Conservation (phyloP, 2,113 vertebrate species). For the Eretmochelys imbricata region DNA sequence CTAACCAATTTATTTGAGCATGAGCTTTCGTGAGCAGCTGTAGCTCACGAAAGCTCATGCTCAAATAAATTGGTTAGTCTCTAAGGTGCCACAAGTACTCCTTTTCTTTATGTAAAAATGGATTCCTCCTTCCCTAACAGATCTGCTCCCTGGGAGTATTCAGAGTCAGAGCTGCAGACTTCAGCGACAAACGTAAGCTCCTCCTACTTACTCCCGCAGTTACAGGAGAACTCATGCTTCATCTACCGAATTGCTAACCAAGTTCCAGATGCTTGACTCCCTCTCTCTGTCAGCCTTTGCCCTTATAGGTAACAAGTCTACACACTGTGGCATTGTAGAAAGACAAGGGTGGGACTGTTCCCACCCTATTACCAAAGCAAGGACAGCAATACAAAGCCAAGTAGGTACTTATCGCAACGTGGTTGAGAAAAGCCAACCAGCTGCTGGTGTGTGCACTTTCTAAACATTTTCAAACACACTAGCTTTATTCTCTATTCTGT, state of each 20-base stretch:
- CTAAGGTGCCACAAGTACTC: no score
- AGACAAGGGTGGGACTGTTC: neutral
- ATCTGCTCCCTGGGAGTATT: neutral
- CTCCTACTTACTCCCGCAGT: neutral
- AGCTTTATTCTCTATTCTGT: neutral
- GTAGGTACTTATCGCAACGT: neutral
- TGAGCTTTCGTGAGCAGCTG: no score
- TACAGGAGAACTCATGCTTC: neutral
- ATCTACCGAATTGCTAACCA: no score
- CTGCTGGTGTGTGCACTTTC: neutral
- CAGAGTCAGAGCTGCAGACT: neutral
- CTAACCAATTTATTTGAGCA: no score
- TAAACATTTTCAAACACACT: neutral
- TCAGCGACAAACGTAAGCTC: neutral
- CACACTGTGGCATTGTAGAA: neutral
- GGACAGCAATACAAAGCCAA: neutral
- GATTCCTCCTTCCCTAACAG: neutral
- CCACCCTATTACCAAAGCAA: neutral
- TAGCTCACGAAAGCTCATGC: no score
- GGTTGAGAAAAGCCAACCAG: neutral
- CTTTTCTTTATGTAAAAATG: rapidly evolving
- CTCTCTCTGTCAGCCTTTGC: no score
- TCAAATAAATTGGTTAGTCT: no score
- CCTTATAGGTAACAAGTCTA: neutral
- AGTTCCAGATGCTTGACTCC: neutral